Evolutionary conservation across 2,113 vertebrate species (phyloP).

Genomic region (Platysternon megacephalum): DNA sequence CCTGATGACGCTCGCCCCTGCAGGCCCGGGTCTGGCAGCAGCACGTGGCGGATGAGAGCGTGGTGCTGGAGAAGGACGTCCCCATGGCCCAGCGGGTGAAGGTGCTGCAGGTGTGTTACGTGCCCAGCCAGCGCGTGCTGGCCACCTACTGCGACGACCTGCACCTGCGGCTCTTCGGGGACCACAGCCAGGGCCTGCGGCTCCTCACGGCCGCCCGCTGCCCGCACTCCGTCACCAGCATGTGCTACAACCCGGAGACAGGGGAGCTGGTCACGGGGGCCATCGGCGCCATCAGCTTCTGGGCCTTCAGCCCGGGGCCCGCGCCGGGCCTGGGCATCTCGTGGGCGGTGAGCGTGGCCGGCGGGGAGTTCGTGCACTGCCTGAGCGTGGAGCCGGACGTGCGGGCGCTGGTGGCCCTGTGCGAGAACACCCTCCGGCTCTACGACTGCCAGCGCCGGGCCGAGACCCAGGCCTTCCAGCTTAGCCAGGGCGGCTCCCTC

Average conservation of each 20-base stretch:
- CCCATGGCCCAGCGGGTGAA: constrained; percentile 34
- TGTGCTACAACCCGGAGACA: constrained; percentile 67
- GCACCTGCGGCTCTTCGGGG: constrained; percentile 67
- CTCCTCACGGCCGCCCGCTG: constrained; percentile 25
- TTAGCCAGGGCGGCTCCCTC: constrained; percentile 27
- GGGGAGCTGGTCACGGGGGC: constrained; percentile 67
- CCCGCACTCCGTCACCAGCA: constrained; percentile 65
- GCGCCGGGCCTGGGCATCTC: constrained; percentile 32
- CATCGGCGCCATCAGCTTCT: constrained; percentile 61
- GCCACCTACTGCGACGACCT: constrained; percentile 73
- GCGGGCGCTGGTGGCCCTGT: constrained; percentile 57
- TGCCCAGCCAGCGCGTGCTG: constrained; percentile 42
- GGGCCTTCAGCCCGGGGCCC: constrained; percentile 46
- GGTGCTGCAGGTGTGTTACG: constrained; percentile 50
- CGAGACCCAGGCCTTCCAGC: neutral
- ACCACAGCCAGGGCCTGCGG: constrained; percentile 63
- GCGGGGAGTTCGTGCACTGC: constrained; percentile 54
- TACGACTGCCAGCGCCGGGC: constrained; percentile 27
- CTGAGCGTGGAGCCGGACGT: constrained; percentile 44
- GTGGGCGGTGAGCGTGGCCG: neutral
- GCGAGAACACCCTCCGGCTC: constrained; percentile 59
- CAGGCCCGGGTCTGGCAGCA: constrained; percentile 67
- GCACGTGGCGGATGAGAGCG: neutral
- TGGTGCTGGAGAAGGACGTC: constrained; percentile 43
- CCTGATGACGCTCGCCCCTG: too few relatives aligned